Conservation (phyloP, 2,113 vertebrate genomes). For the Onychostruthus taczanowskii region DNA sequence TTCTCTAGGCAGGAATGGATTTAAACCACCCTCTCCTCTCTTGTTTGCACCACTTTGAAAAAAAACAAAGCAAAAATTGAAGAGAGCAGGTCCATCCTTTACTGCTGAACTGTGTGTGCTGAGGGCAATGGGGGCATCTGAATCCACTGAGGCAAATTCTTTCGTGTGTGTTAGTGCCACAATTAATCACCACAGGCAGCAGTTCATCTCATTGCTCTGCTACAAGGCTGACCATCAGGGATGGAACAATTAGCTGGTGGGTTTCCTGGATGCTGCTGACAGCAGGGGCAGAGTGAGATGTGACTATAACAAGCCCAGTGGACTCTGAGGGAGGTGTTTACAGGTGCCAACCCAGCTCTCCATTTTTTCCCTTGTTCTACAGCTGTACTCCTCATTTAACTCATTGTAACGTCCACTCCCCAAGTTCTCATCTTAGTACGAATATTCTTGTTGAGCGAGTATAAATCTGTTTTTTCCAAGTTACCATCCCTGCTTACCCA, state of each 20-base stretch:
- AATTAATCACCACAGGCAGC: background rate
- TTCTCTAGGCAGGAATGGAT: background rate
- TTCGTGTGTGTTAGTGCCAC: fast-evolving
- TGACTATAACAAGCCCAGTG: fast-evolving
- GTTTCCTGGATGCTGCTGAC: background rate
- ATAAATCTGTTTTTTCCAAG: background rate
- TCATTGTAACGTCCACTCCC: background rate
- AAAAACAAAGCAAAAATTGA: background rate
- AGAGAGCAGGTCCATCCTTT: fast-evolving
- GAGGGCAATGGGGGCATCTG: background rate
- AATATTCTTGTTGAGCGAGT: background rate
- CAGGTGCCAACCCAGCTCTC: background rate
- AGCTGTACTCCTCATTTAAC: background rate
- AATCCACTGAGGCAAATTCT: background rate
- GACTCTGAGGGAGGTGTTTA: background rate
- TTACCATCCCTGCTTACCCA: background rate
- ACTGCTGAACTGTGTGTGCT: background rate
- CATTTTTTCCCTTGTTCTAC: background rate
- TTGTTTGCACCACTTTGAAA: background rate
- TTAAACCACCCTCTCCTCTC: background rate
- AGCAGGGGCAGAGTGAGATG: background rate
- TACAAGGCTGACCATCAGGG: background rate
- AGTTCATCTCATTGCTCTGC: background rate
- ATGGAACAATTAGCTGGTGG: background rate
- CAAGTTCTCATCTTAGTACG: background rate